Base-by-base conservation (phyloP, 2,888 invertebrate species). In the Octodonta nipae region DNA sequence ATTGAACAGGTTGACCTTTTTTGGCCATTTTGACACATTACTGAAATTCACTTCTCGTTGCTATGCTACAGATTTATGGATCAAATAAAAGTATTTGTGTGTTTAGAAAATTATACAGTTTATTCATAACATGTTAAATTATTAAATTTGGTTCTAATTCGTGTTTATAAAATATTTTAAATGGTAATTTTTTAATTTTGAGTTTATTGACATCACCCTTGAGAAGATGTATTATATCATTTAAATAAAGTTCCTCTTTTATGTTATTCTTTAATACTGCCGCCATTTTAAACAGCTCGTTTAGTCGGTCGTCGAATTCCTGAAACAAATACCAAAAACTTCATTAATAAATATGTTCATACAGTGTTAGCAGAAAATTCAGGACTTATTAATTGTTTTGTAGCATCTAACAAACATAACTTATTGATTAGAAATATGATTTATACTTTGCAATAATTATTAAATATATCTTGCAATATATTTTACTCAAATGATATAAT, bases 1-100 rank as follows among this genome's bases (percentile, higher is more conserved):
- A 61, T 48, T 82, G 81, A 8, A 80, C 75, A 40, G 76, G 75
- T 25, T 73, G 76, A 15, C 75, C 79, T 60, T 84, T 85, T 63
- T 84, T 86, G 4, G 76, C 72, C 73, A 75, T 75, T 49, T 56
- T 49, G 34, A 34, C 41, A 35, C 12, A 6, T 17, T 17, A 13
- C 20, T 10, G n/a, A 34, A 24, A 4, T 26, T 13, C 14, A 22
- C 11, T 24, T 24, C 32, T 10, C 24, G 35, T 38, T 33, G 31
- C 34, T 31, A 36, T 17, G 22, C 10, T 10, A n/a, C n/a, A n/a
- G 16, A 3, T 3, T 4, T 22, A 22, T 22, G 10, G 22, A 22
- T 22, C 22, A 22, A 22, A n/a, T n/a, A n/a, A n/a, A n/a, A n/a
- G n/a, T n/a, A n/a, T n/a, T n/a, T n/a, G n/a, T n/a, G n/a, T n/a